phyloP scores from a whole-genome alignment of 53 echinoderm and acorn worm species.

The Apostichopus leukothele region DNA sequence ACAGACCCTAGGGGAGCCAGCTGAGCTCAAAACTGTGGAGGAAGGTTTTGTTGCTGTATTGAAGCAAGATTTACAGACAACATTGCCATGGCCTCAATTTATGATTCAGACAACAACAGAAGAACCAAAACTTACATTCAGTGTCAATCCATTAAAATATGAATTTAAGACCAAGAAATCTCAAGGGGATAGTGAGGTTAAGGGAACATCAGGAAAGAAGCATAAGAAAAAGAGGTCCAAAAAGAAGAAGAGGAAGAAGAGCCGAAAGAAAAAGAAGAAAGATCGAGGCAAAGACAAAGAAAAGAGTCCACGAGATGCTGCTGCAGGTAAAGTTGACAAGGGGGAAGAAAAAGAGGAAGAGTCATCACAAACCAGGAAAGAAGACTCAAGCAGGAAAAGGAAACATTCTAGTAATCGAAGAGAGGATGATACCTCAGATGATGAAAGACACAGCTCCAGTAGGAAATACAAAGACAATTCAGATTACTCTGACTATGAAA shows the following conservation, averaged over 20 bases:
- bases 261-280: constrained; percentile 58
- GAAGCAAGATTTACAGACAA: constrained; percentile 72
- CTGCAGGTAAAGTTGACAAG: constrained; percentile 18
- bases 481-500: constrained; percentile 70
- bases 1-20: constrained; percentile 43
- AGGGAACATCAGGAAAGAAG: constrained; percentile 4
- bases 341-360: constrained; percentile 37
- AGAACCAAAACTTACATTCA: constrained; percentile 70
- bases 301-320: constrained; percentile 26
- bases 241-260: constrained; percentile 65
- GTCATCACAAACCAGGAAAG: constrained; percentile 24
- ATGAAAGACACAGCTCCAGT: constrained; percentile 33
- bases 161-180: constrained; percentile 64
- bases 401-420: constrained; percentile 29
- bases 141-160: constrained; percentile 90
- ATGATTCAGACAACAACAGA: constrained; percentile 69
- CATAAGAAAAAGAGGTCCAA: constrained; percentile 48
- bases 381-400: constrained; percentile 19
- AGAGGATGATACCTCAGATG: constrained; percentile 24
- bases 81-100: constrained; percentile 81
- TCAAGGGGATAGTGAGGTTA: constrained; percentile 11
- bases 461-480: constrained; percentile 56
- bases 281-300: constrained; percentile 57
- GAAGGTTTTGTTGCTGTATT: constrained; percentile 77
- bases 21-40: constrained; percentile 66